Percentiles rank a stretch among this genome's conserved stretches.
Evolutionary conservation across 2,797 vertebrate genomes (phyloP).

Genomic region (Sitta carolinensis): DNA sequence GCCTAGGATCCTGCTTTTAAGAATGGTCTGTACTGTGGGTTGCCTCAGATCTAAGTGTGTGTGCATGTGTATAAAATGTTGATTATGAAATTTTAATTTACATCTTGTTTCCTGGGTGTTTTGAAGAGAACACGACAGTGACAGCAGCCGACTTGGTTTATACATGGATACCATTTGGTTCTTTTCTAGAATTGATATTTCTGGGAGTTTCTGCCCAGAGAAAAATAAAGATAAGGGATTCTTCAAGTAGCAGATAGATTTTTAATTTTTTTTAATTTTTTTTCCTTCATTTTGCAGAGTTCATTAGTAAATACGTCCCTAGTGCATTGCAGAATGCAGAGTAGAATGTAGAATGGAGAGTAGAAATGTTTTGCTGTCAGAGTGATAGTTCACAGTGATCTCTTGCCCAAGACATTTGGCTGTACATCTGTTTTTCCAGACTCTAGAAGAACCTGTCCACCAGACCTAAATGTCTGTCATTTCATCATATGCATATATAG

Average conservation of each 20-base stretch:
- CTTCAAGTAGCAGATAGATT: not conserved
- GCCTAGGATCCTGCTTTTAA: not conserved
- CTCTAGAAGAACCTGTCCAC: not conserved
- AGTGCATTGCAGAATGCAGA: not conserved
- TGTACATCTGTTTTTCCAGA: constrained; percentile 2
- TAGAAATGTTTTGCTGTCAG: not conserved
- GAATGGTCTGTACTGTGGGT: not conserved
- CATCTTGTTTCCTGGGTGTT: not conserved
- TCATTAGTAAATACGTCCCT: not conserved
- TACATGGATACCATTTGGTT: not conserved
- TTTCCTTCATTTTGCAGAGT: not conserved
- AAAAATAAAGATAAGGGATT: not conserved
- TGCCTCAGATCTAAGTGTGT: not conserved
- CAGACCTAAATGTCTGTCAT: not conserved
- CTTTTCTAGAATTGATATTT: not conserved
- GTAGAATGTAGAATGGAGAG: not conserved
- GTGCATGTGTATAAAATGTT: not conserved
- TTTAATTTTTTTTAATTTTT: not conserved
- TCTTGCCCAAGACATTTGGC: constrained; percentile 21
- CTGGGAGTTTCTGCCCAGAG: not conserved
- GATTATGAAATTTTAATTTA: not conserved
- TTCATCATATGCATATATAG: not conserved
- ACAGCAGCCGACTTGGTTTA: not conserved
- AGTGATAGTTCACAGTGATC: not conserved
- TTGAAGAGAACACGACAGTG: not conserved